Conservation (phyloP, 2,797 vertebrate species). For the Nyctalus aviator region DNA sequence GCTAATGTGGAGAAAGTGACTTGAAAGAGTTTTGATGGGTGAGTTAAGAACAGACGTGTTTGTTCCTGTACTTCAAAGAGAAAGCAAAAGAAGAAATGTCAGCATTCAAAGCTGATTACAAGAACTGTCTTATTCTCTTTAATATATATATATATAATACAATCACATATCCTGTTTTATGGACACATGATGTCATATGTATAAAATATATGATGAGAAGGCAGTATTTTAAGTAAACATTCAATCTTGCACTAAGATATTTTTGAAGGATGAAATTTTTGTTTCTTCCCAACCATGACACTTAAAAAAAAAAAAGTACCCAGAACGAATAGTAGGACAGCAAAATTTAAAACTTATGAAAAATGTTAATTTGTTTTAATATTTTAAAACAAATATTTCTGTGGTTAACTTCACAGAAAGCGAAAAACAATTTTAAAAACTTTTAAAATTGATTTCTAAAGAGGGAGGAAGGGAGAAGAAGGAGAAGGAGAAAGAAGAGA, state of each 20-base stretch:
- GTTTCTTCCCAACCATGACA: neutral
- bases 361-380: neutral
- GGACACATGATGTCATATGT: neutral
- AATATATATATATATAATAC: neutral
- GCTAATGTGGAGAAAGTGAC: slow-evolving; percentile 34
- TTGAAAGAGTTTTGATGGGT: slow-evolving; percentile 54
- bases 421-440: neutral
- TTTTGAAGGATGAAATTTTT: neutral
- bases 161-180: neutral
- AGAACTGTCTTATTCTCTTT: neutral
- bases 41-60: neutral
- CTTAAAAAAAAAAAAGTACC: neutral
- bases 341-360: neutral
- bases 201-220: neutral
- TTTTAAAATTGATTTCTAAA: neutral
- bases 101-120: neutral
- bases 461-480: neutral
- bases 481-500: too few relatives aligned
- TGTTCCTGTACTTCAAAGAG: neutral
- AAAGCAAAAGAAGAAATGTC: neutral
- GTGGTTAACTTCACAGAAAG: too few relatives aligned
- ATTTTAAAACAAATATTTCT: too few relatives aligned
- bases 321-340: neutral
- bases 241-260: neutral
- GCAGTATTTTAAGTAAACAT: neutral